Conservation (phyloP, 2,113 vertebrate species). For the Caretta caretta region DNA sequence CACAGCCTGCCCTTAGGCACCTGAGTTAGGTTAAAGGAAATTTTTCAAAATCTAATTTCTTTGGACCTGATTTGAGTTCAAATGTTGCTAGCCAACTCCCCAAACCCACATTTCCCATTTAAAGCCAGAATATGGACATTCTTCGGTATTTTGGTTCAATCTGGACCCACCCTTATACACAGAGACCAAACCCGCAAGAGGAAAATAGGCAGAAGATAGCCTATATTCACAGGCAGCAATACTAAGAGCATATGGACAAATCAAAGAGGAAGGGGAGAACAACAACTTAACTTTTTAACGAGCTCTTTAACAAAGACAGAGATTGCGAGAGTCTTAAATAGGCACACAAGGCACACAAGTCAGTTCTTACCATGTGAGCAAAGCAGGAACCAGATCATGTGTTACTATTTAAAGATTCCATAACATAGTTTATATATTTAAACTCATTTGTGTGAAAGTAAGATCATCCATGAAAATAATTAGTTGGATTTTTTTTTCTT, state of each 20-base stretch:
- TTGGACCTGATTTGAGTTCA: not conserved
- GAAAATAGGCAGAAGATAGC: slow-evolving; percentile 48
- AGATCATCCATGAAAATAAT: not conserved
- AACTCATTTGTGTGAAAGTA: not conserved
- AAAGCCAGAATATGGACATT: not conserved
- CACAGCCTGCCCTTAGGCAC: not conserved
- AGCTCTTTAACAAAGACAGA: not conserved
- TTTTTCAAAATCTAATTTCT: not conserved
- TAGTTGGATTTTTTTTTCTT: not conserved
- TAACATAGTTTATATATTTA: not conserved
- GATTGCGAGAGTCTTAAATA: not conserved
- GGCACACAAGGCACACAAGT: not conserved
- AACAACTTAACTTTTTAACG: slow-evolving; percentile 37
- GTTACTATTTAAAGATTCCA: not conserved
- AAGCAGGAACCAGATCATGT: not conserved
- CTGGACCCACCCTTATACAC: not conserved
- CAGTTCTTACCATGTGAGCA: not conserved
- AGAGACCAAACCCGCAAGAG: slow-evolving; percentile 27
- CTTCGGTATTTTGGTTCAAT: slow-evolving; percentile 23
- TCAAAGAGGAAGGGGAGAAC: slow-evolving; percentile 21
- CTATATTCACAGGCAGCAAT: slow-evolving; percentile 28
- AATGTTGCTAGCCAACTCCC: not conserved
- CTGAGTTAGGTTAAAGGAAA: not conserved
- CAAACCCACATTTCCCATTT: not conserved
- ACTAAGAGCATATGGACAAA: slow-evolving; percentile 40